Evolutionary conservation across 2,113 vertebrate genomes (phyloP).

Genomic region (Ophthalmolycus amberensis): DNA sequence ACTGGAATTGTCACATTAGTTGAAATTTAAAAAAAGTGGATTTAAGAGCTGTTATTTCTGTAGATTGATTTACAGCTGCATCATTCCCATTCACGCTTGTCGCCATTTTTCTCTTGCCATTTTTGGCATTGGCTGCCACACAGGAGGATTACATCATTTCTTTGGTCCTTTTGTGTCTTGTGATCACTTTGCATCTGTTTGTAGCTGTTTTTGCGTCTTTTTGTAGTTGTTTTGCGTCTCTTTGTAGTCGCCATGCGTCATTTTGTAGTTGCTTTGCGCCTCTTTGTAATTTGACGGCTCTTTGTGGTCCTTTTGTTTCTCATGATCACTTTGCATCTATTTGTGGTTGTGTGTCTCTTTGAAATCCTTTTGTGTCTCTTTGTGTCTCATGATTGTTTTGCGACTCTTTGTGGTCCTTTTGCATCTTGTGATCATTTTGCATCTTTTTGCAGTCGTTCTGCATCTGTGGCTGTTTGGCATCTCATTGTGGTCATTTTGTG

Average conservation of each 20-base stretch:
- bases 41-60: background rate
- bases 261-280: no score
- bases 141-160: background rate
- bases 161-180: no score
- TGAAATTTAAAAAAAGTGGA: background rate
- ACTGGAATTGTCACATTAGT: background rate
- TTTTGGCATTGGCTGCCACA: no score
- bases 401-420: no score
- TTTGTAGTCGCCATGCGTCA: no score
- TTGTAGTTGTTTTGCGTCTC: no score
- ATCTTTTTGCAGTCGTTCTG: no score
- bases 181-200: no score
- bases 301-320: background rate
- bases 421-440: no score
- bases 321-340: background rate
- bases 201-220: no score
- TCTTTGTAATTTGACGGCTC: background rate
- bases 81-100: no score
- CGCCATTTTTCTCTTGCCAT: background rate
- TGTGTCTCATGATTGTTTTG: background rate
- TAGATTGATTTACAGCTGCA: background rate
- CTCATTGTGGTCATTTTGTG: background rate
- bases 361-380: background rate
- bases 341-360: background rate
- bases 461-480: no score